Percentiles rank a stretch among this genome's conserved stretches.
Conservation (phyloP, 1,140 invertebrate genomes). For the Octopus bimaculoides region DNA sequence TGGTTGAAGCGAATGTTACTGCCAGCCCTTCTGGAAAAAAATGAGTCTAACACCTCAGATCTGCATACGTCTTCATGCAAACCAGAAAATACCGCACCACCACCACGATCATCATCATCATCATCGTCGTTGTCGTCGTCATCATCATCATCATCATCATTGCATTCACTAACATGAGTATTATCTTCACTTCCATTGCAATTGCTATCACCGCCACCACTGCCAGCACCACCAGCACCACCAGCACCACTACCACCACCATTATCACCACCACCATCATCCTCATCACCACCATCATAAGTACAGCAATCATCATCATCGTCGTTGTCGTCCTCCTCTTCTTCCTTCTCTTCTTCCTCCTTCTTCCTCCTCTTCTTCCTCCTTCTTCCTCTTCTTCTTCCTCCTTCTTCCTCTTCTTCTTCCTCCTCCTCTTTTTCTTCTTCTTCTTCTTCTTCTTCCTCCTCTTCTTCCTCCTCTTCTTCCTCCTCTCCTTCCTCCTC, state of each 20-base stretch:
- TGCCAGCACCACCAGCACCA: no score
- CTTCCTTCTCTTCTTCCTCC: neutral
- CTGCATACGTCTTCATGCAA: no score
- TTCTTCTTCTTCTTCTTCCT: no score
- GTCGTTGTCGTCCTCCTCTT: neutral
- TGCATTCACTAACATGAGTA: neutral
- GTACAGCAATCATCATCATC: neutral
- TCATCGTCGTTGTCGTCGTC: constrained; percentile 15
- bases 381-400: no score
- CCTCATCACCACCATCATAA: neutral
- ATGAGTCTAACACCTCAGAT: no score
- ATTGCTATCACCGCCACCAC: neutral
- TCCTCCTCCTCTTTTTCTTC: no score
- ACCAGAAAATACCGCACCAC: neutral
- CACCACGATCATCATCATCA: constrained; percentile 3
- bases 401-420: no score
- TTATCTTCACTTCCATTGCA: neutral
- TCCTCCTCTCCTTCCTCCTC: no score
- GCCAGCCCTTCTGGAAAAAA: no score
- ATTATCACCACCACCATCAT: neutral
- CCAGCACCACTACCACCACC: neutral
- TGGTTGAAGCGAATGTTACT: no score
- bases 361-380: no score
- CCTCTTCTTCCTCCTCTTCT: rapidly evolving
- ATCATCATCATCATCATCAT: constrained; percentile 11